Conservation (phyloP, 2,113 vertebrate genomes). For the Spea multiplicata region DNA sequence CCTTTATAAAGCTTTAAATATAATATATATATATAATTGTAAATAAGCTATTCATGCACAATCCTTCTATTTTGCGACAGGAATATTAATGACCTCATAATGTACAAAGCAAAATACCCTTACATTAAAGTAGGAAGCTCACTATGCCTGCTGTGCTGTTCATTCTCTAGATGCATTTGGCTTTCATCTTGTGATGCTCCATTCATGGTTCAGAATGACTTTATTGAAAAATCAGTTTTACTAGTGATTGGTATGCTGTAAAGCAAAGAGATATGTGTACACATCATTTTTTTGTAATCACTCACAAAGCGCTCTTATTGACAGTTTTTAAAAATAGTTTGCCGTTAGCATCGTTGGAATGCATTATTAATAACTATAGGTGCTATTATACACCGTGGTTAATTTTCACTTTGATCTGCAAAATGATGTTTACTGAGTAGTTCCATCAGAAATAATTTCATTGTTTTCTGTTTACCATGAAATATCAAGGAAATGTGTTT, state of each 20-base stretch:
- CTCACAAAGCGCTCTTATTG: background rate
- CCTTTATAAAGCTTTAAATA: too few species aligned
- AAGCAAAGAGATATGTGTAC: background rate
- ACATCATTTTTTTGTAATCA: conserved; percentile 3
- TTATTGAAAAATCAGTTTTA: conserved; percentile 8
- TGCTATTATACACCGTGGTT: background rate
- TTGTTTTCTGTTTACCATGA: background rate
- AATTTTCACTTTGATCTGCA: background rate
- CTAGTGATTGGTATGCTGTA: background rate
- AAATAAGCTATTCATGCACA: background rate
- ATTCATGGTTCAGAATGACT: conserved; percentile 14
- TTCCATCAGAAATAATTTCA: background rate
- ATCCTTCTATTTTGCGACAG: background rate
- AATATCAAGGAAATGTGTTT: too few species aligned
- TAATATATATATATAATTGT: too few species aligned
- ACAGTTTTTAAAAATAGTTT: conserved; percentile 6
- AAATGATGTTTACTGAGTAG: background rate
- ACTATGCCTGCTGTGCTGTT: background rate
- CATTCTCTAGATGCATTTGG: background rate
- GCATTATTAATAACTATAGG: background rate
- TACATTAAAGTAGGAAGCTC: background rate
- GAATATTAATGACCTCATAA: conserved; percentile 10
- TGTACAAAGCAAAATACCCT: background rate
- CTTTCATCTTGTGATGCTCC: conserved; percentile 16
- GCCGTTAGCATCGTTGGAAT: background rate